These are phyloP conservation scores for Anser brachyrhynchus DNA, from an alignment of 2,113 vertebrate genomes.

Conservation along the genomic window DNA sequence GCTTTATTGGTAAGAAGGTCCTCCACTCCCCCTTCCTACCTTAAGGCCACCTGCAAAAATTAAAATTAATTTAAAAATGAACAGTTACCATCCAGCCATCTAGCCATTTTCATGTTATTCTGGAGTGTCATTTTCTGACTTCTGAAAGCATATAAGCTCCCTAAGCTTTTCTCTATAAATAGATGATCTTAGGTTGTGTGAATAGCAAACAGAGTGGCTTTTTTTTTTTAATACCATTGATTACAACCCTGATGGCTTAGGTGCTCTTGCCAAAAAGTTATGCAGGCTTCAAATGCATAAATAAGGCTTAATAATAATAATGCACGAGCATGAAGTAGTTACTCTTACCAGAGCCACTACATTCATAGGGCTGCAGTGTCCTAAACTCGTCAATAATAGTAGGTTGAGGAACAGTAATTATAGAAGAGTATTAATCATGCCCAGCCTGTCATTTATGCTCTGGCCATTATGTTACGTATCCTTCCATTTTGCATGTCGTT, in stretches of 20 bases:
- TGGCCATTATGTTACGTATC: slow-evolving; percentile 74
- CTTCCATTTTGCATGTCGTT: slow-evolving; percentile 78
- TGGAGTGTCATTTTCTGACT: slow-evolving; percentile 53
- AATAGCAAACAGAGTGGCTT: slow-evolving; percentile 58
- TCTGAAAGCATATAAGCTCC: slow-evolving; percentile 52
- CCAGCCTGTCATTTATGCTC: slow-evolving; percentile 75
- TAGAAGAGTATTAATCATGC: slow-evolving; percentile 74
- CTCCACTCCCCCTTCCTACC: not conserved
- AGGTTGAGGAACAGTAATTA: slow-evolving; percentile 80
- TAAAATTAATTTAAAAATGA: not conserved
- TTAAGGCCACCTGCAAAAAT: not conserved
- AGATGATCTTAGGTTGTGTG: slow-evolving; percentile 65
- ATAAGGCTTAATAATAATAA: slow-evolving; percentile 77
- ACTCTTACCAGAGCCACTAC: slow-evolving; percentile 68
- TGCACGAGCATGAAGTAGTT: slow-evolving; percentile 31
- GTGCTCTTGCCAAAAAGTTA: slow-evolving; percentile 76
- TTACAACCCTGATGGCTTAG: slow-evolving; percentile 67
- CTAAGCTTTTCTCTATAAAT: slow-evolving; percentile 69
- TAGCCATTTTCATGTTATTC: not conserved
- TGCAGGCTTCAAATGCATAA: slow-evolving; percentile 67
- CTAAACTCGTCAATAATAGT: slow-evolving; percentile 77
- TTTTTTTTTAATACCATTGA: slow-evolving; percentile 67
- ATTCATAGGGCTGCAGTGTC: slow-evolving; percentile 67
- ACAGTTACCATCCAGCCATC: not conserved
- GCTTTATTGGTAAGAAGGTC: slow-evolving; percentile 76